Conservation (phyloP, 2,113 vertebrate species). For the Odontophorus gujanensis region DNA sequence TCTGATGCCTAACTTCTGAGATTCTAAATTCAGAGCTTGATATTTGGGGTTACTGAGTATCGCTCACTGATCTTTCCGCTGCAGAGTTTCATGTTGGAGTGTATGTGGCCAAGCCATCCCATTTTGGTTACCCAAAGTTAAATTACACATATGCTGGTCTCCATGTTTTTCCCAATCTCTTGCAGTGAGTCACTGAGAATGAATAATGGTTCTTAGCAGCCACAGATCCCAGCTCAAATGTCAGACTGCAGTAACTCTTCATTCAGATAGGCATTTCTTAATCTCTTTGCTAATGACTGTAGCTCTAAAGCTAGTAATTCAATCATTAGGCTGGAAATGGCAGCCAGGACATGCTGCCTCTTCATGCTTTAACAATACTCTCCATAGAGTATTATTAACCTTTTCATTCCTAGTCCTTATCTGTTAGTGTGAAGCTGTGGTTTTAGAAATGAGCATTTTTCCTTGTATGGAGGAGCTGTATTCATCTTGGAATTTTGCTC, state of each 20-base stretch:
- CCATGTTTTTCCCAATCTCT: background rate
- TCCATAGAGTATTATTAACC: background rate
- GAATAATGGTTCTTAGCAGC: background rate
- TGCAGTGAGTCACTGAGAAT: background rate
- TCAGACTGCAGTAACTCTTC: constrained; percentile 24
- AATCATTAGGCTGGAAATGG: constrained; percentile 18
- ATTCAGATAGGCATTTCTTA: constrained; percentile 21
- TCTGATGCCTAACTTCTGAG: background rate
- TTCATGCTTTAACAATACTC: background rate
- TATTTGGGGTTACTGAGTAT: background rate
- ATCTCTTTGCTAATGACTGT: constrained; percentile 16
- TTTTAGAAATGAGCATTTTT: background rate
- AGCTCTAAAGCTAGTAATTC: constrained; percentile 17
- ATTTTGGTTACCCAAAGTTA: background rate
- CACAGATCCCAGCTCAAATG: background rate
- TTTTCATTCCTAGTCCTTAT: background rate
- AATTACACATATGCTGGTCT: background rate
- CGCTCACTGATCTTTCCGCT: background rate
- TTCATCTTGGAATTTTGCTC: background rate
- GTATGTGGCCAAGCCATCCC: background rate
- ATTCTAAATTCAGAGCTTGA: background rate
- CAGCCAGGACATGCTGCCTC: constrained; percentile 5
- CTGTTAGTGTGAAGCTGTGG: background rate
- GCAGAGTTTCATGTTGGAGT: background rate
- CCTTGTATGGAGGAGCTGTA: background rate